Base-by-base conservation (phyloP, 1,140 invertebrate genomes). In the Schmidtea mediterranea region DNA sequence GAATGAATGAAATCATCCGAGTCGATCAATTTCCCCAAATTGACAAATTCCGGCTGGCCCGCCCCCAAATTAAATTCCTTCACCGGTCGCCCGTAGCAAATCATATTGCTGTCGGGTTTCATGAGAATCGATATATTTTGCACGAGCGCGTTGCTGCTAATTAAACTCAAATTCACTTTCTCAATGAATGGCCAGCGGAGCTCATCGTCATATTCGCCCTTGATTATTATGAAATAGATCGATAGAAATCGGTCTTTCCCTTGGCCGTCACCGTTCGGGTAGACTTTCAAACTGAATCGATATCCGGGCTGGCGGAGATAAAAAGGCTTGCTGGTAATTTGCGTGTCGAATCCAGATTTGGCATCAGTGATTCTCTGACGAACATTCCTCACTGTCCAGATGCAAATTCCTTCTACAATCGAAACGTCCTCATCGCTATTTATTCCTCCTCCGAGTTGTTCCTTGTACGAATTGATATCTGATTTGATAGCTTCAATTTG, bases 121-220 rank as follows among this genome's bases (percentile, higher is more conserved):
- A 41, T 19, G 3, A 5, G 3, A 12, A 19, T 22, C 10, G 12
- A 3, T 22, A 41, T 22, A 22, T 41, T 18, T 22, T 41, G 3
- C 26, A 3, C 5, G 12, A 1, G 1, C 1, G 9, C 2, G 2
- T 26, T 56, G 48, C 62, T 59, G 50, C 62, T 59, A 19, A 62
- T 51, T 48, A 62, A 51, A 53, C 56, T 59, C n/a, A 62, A 53
- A 1, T 56, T 59, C 3, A 59, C 61, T 46, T 61, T 57, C 47
- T 63, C 58, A 10, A 52, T 49, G 46, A 65, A 66, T 1, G 63
- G 62, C 62, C 62, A 66, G 2, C 49, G 46, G 23, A 63, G 49
- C 2, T 63, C 37, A 5, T 56, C 53, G 50, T 66, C 63, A 49
- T 58, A 60, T 13, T 58, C 51, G 1, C 62, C 61, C 46, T 54